These are phyloP conservation scores for Chiridota heheva DNA, from an alignment of 35 echinoderm and acorn worm genomes.

Conservation along the genomic window DNA sequence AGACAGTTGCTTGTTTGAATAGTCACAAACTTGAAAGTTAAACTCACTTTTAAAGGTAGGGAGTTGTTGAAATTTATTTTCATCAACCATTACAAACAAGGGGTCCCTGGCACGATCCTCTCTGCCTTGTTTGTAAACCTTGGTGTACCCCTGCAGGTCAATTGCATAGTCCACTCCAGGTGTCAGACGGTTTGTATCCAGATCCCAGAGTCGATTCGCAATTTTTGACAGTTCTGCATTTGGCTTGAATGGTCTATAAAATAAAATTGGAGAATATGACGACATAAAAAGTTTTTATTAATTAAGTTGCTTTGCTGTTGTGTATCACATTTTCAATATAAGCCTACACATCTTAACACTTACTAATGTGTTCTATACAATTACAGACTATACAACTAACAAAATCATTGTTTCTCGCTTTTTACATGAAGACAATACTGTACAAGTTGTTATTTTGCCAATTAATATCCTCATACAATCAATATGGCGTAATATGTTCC, in stretches of 20 bases:
- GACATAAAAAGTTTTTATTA: too few species aligned
- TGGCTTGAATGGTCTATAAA: constrained; percentile 68
- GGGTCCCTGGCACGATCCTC: constrained; percentile 67
- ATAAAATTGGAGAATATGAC: too few species aligned
- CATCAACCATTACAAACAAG: constrained; percentile 64
- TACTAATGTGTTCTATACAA: too few species aligned
- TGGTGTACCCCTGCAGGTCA: constrained; percentile 87
- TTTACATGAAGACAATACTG: too few species aligned
- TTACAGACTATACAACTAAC: too few species aligned
- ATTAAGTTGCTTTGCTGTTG: too few species aligned
- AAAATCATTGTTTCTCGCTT: too few species aligned
- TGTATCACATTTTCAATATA: too few species aligned
- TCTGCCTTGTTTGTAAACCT: constrained; percentile 53
- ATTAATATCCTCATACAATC: too few species aligned
- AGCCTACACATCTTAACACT: too few species aligned
- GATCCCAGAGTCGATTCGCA: constrained; percentile 65
- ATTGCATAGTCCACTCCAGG: constrained; percentile 76
- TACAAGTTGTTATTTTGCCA: too few species aligned
- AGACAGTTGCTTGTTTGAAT: neutral
- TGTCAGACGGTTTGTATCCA: constrained; percentile 69
- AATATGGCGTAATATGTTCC: too few species aligned
- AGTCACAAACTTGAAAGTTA: neutral
- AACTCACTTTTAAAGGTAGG: constrained; percentile 81
- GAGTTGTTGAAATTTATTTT: constrained; percentile 54
- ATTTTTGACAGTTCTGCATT: constrained; percentile 75